Percentiles rank a stretch among this genome's conserved stretches.
phyloP scores from a whole-genome alignment of 2,113 vertebrate genomes.

The Globicephala melas region DNA sequence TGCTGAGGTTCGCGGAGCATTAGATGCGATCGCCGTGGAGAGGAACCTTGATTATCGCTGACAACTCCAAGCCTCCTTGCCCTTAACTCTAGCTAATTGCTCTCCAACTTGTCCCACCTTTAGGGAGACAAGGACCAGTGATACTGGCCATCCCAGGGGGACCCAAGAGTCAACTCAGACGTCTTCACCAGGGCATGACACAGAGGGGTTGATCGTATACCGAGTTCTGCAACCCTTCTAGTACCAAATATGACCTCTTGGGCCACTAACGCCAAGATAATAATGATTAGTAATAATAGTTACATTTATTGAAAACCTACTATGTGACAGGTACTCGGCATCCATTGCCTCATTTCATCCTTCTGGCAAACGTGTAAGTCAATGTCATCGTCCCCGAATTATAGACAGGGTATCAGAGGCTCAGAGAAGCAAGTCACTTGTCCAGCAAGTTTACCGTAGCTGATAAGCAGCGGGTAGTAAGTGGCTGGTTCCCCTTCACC shows the following conservation, averaged over 20 bases:
- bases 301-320: neutral
- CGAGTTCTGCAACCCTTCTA: neutral
- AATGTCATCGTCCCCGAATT: fast-evolving
- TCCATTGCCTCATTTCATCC: neutral
- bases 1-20: fast-evolving
- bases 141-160: neutral
- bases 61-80: neutral
- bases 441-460: fast-evolving
- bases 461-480: neutral
- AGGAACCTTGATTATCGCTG: neutral
- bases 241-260: neutral
- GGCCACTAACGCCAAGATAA: neutral
- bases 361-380: neutral
- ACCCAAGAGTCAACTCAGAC: neutral
- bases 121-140: neutral
- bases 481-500: neutral
- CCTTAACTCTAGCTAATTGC: neutral
- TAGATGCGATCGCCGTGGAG: fast-evolving
- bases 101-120: neutral
- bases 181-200: neutral
- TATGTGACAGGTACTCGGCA: neutral
- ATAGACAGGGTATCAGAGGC: neutral
- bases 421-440: neutral
- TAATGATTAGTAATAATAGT: neutral
- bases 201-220: neutral